Conservation (phyloP, 2,888 invertebrate species). For the Lagria hirta region DNA sequence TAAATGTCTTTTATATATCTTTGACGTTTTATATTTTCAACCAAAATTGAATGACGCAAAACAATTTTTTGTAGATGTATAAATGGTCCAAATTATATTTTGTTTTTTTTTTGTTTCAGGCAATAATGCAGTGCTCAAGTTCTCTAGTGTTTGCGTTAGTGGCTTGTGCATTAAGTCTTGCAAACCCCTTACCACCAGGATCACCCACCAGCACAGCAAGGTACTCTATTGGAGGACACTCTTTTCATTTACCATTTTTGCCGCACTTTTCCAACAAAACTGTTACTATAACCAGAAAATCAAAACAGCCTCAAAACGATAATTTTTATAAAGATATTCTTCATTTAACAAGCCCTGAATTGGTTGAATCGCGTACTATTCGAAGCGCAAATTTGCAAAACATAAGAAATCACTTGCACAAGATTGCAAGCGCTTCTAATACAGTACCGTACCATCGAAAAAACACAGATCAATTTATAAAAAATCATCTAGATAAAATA, state of each 20-base stretch:
- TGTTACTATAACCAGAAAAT: conserved; percentile 11
- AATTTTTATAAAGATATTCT: conserved; percentile 19
- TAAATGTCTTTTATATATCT: too few relatives aligned
- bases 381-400: conserved; percentile 7
- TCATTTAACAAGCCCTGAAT: too few relatives aligned
- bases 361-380: conserved; percentile 7
- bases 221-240: conserved; percentile 43
- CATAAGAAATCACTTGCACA: conserved; percentile 12
- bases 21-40: too few relatives aligned
- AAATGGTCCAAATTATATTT: neutral
- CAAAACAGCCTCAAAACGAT: conserved; percentile 15
- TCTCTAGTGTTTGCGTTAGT: conserved; percentile 41
- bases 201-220: conserved; percentile 46
- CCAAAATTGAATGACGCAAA: too few relatives aligned
- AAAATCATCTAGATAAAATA: conserved; percentile 23
- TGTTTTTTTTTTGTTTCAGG: conserved; percentile 44
- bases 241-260: conserved; percentile 24
- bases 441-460: too few relatives aligned
- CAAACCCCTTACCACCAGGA: conserved; percentile 38
- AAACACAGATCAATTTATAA: too few relatives aligned
- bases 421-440: too few relatives aligned
- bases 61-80: too few relatives aligned
- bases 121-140: conserved; percentile 44
- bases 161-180: conserved; percentile 35
- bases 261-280: conserved; percentile 27